Evolutionary conservation across 2,797 vertebrate species (phyloP).

Genomic region (Crocidura indochinensis): DNA sequence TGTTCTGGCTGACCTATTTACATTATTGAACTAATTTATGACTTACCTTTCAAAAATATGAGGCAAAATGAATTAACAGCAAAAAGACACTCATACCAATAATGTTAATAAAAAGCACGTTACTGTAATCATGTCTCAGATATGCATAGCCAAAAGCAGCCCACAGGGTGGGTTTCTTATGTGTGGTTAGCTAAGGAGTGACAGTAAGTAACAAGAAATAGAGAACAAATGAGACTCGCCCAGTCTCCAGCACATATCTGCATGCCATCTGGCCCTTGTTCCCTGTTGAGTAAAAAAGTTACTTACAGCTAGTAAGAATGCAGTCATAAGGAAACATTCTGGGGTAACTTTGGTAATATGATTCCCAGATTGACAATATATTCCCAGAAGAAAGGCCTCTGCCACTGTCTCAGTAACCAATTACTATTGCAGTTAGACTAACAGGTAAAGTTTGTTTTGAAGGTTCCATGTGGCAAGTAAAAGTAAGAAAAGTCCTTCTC

Average conservation of each 20-base stretch:
- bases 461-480: not conserved
- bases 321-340: slow-evolving; percentile 80
- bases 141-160: slow-evolving; percentile 68
- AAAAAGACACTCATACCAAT: slow-evolving; percentile 70
- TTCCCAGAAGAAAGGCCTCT: slow-evolving; percentile 29
- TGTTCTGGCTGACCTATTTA: slow-evolving; percentile 75
- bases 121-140: slow-evolving; percentile 74
- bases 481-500: slow-evolving; percentile 24
- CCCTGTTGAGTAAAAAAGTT: slow-evolving; percentile 83
- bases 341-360: slow-evolving; percentile 68
- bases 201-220: slow-evolving; percentile 83
- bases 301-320: slow-evolving; percentile 81
- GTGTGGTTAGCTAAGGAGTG: slow-evolving; percentile 82
- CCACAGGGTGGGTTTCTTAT: slow-evolving; percentile 81
- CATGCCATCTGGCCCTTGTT: slow-evolving; percentile 84
- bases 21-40: slow-evolving; percentile 76
- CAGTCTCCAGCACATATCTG: slow-evolving; percentile 82
- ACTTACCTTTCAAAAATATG: slow-evolving; percentile 68
- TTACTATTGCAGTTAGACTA: not conserved
- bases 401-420: slow-evolving; percentile 4
- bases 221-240: slow-evolving; percentile 83
- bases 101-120: slow-evolving; percentile 75
- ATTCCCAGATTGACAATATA: slow-evolving; percentile 69
- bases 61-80: slow-evolving; percentile 69
- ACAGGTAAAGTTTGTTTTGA: not conserved